phyloP scores from a whole-genome alignment of 2,113 vertebrate genomes.

The Psophia crepitans region DNA sequence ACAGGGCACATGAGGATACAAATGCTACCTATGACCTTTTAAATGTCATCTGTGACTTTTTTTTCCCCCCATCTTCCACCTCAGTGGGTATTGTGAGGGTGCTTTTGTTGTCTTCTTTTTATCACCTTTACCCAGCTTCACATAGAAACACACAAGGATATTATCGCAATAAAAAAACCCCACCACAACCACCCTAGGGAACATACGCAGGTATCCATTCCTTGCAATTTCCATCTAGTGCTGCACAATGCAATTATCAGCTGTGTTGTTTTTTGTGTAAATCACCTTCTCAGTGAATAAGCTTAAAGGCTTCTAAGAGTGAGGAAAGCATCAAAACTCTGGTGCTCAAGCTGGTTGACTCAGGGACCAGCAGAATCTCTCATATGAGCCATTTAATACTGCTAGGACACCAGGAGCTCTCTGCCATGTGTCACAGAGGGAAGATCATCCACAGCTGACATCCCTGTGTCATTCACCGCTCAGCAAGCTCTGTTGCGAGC shows the following conservation, averaged over 20 bases:
- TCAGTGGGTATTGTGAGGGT: background rate
- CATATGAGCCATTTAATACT: background rate
- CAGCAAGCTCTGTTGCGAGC: rapidly evolving
- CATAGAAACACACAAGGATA: background rate
- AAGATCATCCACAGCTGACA: background rate
- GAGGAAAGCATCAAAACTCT: background rate
- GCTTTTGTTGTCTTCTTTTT: background rate
- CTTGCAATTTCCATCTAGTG: background rate
- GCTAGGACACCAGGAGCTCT: background rate
- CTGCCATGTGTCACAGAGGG: background rate
- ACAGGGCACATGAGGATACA: background rate
- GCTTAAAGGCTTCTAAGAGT: background rate
- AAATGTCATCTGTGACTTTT: background rate
- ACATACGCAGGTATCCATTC: background rate
- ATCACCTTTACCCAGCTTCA: background rate
- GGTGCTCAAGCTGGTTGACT: background rate
- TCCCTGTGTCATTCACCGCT: background rate
- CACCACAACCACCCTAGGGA: background rate
- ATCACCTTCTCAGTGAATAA: background rate
- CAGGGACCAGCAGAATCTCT: background rate
- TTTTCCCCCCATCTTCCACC: background rate
- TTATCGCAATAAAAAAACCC: background rate
- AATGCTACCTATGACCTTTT: background rate
- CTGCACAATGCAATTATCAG: background rate
- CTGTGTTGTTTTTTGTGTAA: background rate